Conservation (phyloP, 2,797 vertebrate genomes). For the Arnoldichthys spilopterus region DNA sequence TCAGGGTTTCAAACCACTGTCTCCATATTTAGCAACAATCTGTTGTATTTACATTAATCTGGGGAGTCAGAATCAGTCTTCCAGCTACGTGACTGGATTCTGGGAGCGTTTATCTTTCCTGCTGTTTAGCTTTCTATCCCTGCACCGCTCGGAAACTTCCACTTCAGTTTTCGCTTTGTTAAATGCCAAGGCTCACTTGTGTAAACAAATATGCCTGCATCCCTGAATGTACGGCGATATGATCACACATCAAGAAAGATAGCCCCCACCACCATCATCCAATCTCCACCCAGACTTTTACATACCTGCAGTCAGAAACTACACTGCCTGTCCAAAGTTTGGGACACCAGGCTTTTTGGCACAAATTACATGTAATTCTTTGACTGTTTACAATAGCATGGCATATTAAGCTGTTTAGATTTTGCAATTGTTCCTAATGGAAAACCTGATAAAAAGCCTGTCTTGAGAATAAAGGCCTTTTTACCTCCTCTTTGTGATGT, state of each 20-base stretch:
- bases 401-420: no score
- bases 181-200: not conserved
- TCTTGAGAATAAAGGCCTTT: no score
- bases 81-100: conserved; percentile 6
- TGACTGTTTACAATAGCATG: not conserved
- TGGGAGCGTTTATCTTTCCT: not conserved
- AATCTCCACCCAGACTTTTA: not conserved
- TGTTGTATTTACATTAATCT: conserved; percentile 9
- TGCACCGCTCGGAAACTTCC: not conserved
- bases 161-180: not conserved
- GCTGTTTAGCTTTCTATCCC: not conserved
- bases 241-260: not conserved
- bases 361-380: not conserved
- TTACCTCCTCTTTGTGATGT: no score
- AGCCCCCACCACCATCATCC: not conserved
- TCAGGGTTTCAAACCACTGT: not conserved
- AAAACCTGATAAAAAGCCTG: no score
- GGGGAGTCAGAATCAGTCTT: not conserved
- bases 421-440: no score
- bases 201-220: not conserved
- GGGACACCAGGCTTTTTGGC: not conserved
- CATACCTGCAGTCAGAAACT: not conserved
- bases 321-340: not conserved
- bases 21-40: not conserved
- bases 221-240: not conserved